A percentile compares a stretch with the other conserved stretches of the same genome.
These are phyloP conservation scores for Octodonta nipae DNA, from an alignment of 2,888 invertebrate genomes.

Conservation along the genomic window DNA sequence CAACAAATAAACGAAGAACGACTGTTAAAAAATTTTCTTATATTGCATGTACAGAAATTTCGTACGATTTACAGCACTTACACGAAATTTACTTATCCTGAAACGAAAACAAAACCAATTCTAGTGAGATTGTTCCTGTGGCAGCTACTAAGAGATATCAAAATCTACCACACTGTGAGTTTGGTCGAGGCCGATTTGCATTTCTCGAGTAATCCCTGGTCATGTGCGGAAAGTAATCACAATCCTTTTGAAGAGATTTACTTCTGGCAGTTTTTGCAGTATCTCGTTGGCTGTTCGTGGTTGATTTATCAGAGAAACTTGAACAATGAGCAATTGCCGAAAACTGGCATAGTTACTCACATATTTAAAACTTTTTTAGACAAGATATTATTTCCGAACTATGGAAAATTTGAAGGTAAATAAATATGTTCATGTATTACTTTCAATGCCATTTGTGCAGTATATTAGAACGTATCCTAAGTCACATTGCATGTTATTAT, in stretches of 20 bases:
- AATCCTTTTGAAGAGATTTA: slow-evolving; percentile 47
- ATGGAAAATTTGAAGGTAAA: slow-evolving; percentile 27
- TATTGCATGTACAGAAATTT: no score
- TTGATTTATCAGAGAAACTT: slow-evolving; percentile 32
- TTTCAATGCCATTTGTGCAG: no score
- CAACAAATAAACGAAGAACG: no score
- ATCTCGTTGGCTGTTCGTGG: slow-evolving; percentile 34
- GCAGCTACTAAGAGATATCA: slow-evolving; percentile 47
- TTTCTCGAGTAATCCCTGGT: slow-evolving; percentile 37
- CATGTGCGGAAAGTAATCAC: slow-evolving; percentile 37
- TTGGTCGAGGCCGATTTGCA: slow-evolving; percentile 41
- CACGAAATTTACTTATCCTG: no score
- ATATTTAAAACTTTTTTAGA: slow-evolving; percentile 43
- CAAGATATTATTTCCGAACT: slow-evolving; percentile 36
- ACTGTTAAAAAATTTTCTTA: no score
- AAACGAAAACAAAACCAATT: no score
- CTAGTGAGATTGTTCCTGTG: slow-evolving; percentile 44
- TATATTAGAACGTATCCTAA: no score
- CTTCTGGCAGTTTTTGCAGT: slow-evolving; percentile 49
- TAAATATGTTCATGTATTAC: no score
- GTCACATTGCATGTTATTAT: no score
- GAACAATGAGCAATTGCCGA: background rate
- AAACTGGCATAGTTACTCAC: slow-evolving; percentile 18
- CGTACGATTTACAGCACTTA: no score
- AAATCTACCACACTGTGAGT: slow-evolving; percentile 36